These are phyloP conservation scores for Hozukius guyotensis DNA, from an alignment of 2,797 vertebrate genomes.

Conservation along the genomic window DNA sequence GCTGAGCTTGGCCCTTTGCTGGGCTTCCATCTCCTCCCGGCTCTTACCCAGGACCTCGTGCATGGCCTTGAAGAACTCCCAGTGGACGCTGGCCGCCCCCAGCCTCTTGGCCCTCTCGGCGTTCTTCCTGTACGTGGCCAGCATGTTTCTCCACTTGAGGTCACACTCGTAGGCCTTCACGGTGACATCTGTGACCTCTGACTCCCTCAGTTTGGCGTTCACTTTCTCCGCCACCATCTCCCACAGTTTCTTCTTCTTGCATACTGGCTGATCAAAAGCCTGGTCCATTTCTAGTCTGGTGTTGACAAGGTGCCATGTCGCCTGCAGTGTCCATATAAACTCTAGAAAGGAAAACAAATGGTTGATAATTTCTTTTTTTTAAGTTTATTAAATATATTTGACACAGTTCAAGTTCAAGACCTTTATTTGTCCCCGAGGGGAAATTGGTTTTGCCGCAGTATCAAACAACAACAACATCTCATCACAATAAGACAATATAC, in stretches of 20 bases:
- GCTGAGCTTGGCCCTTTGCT: slow-evolving; percentile 73
- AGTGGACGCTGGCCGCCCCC: slow-evolving; percentile 77
- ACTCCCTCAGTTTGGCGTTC: slow-evolving; percentile 72
- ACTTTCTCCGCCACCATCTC: slow-evolving; percentile 82
- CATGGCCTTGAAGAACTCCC: slow-evolving; percentile 86
- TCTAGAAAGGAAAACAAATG: slow-evolving; percentile 58
- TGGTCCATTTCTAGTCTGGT: slow-evolving; percentile 84
- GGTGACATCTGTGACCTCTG: slow-evolving; percentile 50
- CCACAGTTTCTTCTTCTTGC: slow-evolving; percentile 87
- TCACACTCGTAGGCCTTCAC: slow-evolving; percentile 85
- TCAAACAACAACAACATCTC: too few species aligned
- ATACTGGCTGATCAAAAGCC: slow-evolving; percentile 83
- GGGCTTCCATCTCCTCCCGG: slow-evolving; percentile 78
- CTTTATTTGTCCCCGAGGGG: too few species aligned
- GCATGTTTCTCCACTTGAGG: slow-evolving; percentile 87
- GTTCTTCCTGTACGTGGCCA: slow-evolving; percentile 85
- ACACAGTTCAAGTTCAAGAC: not conserved
- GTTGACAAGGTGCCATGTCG: slow-evolving; percentile 84
- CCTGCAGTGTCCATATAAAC: slow-evolving; percentile 85
- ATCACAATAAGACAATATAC: too few species aligned
- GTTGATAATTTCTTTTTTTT: not conserved
- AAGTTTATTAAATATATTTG: not conserved
- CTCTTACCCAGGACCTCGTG: slow-evolving; percentile 80
- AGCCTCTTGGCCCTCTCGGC: slow-evolving; percentile 78
- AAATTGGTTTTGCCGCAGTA: too few species aligned